phyloP scores from a whole-genome alignment of 2,888 invertebrate species.

The Tinea pellionella region DNA sequence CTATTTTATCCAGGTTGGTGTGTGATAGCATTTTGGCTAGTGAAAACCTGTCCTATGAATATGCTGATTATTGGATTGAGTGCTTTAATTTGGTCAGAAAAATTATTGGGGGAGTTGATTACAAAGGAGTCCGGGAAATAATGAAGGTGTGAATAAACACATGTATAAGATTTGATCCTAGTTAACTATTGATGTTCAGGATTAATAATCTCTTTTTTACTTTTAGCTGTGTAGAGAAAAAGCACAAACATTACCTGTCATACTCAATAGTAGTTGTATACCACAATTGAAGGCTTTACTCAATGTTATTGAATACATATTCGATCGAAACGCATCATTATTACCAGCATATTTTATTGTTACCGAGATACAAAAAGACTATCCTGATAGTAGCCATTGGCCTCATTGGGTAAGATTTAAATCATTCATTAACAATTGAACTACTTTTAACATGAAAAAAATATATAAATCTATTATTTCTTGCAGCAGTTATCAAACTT shows the following conservation, averaged over 20 bases:
- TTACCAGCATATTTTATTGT: constrained; percentile 95
- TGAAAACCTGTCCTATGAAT: constrained; percentile 84
- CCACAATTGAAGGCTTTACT: constrained; percentile 85
- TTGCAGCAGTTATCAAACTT: constrained; percentile 83
- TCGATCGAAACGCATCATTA: constrained; percentile 91
- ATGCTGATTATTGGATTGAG: constrained; percentile 90
- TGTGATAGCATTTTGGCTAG: constrained; percentile 88
- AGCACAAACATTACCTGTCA: constrained; percentile 82
- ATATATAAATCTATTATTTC: too few species aligned
- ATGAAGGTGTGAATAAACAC: constrained; percentile 79
- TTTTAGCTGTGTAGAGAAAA: constrained; percentile 87
- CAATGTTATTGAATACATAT: constrained; percentile 87
- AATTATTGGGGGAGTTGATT: constrained; percentile 92
- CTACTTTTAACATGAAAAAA: neutral
- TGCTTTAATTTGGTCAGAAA: constrained; percentile 85
- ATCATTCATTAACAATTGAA: neutral
- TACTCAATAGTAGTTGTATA: constrained; percentile 82
- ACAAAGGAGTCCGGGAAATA: constrained; percentile 93
- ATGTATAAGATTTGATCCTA: too few species aligned
- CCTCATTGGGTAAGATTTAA: constrained; percentile 85
- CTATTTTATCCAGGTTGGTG: constrained; percentile 71
- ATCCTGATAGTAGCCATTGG: constrained; percentile 82
- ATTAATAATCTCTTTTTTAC: neutral
- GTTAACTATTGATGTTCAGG: constrained; percentile 17
- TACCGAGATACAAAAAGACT: constrained; percentile 92